Evolutionary conservation across 2,888 invertebrate species (phyloP).

Genomic region (Lasioglossum morio): DNA sequence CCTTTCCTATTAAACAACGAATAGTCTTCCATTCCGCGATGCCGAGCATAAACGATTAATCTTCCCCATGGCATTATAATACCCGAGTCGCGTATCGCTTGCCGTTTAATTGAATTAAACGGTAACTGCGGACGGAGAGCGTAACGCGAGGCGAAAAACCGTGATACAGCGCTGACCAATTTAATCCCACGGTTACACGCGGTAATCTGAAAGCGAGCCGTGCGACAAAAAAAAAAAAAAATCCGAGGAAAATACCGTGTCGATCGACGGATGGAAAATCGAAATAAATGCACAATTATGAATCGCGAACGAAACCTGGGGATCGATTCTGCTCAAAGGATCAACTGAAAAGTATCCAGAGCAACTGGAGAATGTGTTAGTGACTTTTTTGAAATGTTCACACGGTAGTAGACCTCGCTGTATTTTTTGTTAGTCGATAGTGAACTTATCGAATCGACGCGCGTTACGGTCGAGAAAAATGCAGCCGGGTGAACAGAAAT

Average conservation of each 20-base stretch:
- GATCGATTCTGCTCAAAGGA: background rate
- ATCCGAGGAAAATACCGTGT: conserved; percentile 17
- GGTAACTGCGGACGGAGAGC: background rate
- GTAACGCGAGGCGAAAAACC: conserved; percentile 19
- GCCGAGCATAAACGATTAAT: conserved; percentile 5
- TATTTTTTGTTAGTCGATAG: background rate
- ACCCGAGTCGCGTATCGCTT: background rate
- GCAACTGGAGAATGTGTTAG: background rate
- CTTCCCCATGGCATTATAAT: background rate
- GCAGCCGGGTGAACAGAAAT: background rate
- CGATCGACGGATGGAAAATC: background rate
- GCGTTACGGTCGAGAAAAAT: conserved; percentile 13
- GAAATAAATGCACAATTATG: background rate
- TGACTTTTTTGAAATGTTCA: background rate
- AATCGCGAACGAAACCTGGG: background rate
- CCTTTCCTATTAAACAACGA: background rate
- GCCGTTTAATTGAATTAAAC: conserved; percentile 19
- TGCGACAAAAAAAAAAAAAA: background rate
- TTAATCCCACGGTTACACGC: conserved; percentile 24
- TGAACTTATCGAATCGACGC: background rate
- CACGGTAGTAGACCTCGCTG: background rate
- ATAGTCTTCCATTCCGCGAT: conserved; percentile 9
- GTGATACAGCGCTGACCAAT: conserved; percentile 18
- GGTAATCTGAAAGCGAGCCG: conserved; percentile 22
- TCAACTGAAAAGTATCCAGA: background rate